A percentile compares a stretch with the other conserved stretches of the same genome.
Evolutionary conservation across 2,113 vertebrate species (phyloP).

Genomic region (Melanerpes formicivorus): DNA sequence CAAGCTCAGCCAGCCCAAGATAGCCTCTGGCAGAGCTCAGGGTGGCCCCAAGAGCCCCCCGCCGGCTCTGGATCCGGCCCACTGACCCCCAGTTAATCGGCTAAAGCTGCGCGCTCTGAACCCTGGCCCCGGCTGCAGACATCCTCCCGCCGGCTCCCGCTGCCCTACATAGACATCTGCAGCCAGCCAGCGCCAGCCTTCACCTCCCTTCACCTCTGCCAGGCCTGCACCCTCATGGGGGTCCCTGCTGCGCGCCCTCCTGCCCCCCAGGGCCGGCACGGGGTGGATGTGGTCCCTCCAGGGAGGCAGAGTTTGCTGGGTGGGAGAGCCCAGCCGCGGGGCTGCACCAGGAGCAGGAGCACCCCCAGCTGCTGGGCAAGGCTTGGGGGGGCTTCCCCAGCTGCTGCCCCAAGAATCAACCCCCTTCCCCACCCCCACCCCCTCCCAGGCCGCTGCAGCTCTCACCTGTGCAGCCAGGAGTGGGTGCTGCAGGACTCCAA

Average conservation of each 20-base stretch:
- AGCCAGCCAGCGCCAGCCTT: neutral
- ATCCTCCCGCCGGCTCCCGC: neutral
- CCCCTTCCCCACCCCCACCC: accelerated
- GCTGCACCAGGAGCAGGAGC: neutral
- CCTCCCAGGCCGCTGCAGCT: accelerated
- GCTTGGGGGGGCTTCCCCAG: accelerated
- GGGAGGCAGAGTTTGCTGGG: accelerated
- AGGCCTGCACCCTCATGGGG: accelerated
- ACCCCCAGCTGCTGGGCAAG: neutral
- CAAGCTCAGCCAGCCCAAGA: neutral
- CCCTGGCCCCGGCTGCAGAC: neutral
- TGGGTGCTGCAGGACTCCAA: accelerated
- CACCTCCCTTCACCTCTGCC: neutral
- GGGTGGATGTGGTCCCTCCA: accelerated
- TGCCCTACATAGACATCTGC: slow-evolving; percentile 62
- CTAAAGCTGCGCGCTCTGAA: slow-evolving; percentile 20
- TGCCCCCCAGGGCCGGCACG: accelerated
- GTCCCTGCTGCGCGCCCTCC: neutral
- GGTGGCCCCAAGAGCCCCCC: neutral
- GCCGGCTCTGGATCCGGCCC: neutral
- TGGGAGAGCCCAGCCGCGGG: neutral
- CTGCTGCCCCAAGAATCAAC: neutral
- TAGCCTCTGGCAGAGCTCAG: neutral
- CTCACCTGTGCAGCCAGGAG: neutral
- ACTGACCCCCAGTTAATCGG: slow-evolving; percentile 65